Base-by-base conservation (phyloP, 2,888 invertebrate species). In the Dynastes grantii region DNA sequence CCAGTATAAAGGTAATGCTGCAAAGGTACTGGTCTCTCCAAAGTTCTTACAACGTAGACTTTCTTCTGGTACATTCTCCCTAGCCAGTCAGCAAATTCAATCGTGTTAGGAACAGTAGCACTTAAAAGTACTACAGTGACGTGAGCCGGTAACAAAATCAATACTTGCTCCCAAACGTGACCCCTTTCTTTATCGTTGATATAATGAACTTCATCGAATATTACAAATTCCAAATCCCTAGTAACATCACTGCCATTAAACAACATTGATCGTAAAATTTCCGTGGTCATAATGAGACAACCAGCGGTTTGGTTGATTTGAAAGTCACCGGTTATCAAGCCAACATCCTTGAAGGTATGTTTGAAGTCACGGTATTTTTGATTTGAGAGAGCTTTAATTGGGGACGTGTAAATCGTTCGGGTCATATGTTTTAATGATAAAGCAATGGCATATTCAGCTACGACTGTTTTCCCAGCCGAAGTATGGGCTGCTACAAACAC, bases 401-500 rank as follows among this genome's bases (percentile, higher is more conserved):
- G 99, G 0, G 99, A 99, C 0, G 99, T 99, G 89, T 99, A 99
- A 81, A 99, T 96, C 1, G 96, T 93, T 84, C 96, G 94, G 0
- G 98, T 98, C 91, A 96, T 95, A 88, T 98, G 97, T 83, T 95
- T 94, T 85, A 96, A 94, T 0, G 98, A 97, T 85, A 99, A 91
- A 0, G 99, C 99, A 83, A 99, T 98, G 0, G 99, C 99, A 89
- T 99, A 99, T 90, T 99, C 99, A 0, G 99, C 99, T 0, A 99
- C 98, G 0, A 98, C 99, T 0, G 99, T 99, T 90, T 99, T 99
- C 32, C 96, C 97, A 0, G 99, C 99, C 0, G 99, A 99, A 0
- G 99, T 99, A 87, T 99, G 99, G 0, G 99, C 99, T 0, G 99
- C 98, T 0, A 99, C 98, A 89, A 99, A 99, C 0, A 99, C 97